These are phyloP conservation scores for Porites divaricata DNA, from an alignment of 92 coral and sea anemone genomes.

Conservation along the genomic window DNA sequence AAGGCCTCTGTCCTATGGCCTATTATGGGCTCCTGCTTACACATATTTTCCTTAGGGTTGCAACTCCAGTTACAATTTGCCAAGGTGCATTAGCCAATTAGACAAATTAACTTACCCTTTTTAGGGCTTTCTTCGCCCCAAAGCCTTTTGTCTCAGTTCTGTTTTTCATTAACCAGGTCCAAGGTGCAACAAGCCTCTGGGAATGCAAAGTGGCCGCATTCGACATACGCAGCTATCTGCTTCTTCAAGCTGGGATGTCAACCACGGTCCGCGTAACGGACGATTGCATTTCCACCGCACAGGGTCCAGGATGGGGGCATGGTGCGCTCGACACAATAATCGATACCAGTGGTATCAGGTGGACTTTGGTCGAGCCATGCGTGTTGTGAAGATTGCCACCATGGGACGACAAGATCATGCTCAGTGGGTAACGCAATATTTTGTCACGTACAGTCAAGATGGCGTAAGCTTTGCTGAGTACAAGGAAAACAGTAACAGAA, in stretches of 20 bases:
- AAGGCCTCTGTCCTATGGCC: no score
- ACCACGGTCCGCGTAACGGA: constrained; percentile 65
- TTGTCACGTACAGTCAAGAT: constrained; percentile 61
- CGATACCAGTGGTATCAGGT: constrained; percentile 74
- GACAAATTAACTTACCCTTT: no score
- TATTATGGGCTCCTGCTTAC: no score
- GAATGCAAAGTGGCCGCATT: constrained; percentile 66
- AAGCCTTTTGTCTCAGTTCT: neutral
- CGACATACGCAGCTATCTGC: constrained; percentile 63
- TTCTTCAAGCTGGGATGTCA: constrained; percentile 62
- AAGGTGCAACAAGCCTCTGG: constrained; percentile 66
- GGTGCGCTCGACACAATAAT: constrained; percentile 64
- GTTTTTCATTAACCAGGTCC: constrained; percentile 37
- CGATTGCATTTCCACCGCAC: constrained; percentile 57
- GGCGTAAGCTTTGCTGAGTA: constrained; percentile 61
- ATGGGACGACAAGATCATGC: constrained; percentile 64
- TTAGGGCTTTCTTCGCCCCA: neutral
- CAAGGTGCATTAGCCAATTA: no score
- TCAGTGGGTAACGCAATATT: constrained; percentile 74
- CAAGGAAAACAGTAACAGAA: constrained; percentile 57
- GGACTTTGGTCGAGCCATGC: constrained; percentile 59
- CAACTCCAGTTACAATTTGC: no score
- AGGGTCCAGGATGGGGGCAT: constrained; percentile 65
- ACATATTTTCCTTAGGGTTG: no score
- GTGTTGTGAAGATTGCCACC: constrained; percentile 58